Evolutionary conservation across 2,113 vertebrate genomes (phyloP), one percentile per base, ranked within the genome.

Genomic region (Archilochus colubris): DNA sequence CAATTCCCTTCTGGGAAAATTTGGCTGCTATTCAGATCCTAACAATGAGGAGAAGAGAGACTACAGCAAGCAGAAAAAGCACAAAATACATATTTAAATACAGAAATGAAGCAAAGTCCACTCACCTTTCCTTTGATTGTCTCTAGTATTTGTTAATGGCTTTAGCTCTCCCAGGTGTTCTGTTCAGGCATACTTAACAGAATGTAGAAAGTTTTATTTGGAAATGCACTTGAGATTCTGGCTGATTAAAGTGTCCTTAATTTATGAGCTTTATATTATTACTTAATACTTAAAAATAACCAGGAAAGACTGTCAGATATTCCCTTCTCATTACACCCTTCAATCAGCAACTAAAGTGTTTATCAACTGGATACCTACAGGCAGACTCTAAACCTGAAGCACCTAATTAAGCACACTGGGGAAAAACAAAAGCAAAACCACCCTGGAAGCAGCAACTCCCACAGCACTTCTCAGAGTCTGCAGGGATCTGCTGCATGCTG

Each of bases 81-180:
- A 38, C 40, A 89, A 87, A 91, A 92, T 61, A 50, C 43, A 72
- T 79, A 92, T 94, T 95, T 83, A 88, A 82, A 73, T 48, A 72
- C 12, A 88, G 83, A 93, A 85, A 78, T 30, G 28, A 89, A 84
- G 59, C 50, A 50, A 82, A 89, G 91, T 70, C 62, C 66, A 40
- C 40, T 82, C 90, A 87, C 77, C 77, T 89, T 76, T 72, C 70
- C 53, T 87, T 78, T 95, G 89, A 95, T 50, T 88, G 72, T 78
- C 51, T 88, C 58, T 66, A 54, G 63, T 73, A 51, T 89, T 87
- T 95, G 62, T 74, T 92, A 94, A 91, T 82, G 76, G 46, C 67
- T 89, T 87, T 36, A 59, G 33, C 19, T 68, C 62, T 93, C 84
- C 82, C 69, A 38, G 38, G 63, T 21, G 85, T 66, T 33, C 53